A percentile compares a stretch with the other conserved stretches of the same genome.
phyloP scores from a whole-genome alignment of 2,797 vertebrate genomes.

The Streptopelia turtur region DNA sequence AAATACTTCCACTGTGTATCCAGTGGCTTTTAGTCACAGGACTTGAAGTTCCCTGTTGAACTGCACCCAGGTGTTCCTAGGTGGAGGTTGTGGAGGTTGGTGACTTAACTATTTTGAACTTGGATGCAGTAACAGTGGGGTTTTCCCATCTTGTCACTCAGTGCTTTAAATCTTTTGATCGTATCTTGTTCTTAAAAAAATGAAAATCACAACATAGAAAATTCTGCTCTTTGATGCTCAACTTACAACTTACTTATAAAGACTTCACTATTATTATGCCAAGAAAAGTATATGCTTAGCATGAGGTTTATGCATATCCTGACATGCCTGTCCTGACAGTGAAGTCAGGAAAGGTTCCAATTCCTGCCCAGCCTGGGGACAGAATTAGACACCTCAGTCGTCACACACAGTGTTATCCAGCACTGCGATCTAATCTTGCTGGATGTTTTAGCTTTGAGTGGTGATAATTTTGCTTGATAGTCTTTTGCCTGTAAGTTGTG shows the following conservation, averaged over 20 bases:
- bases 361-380: neutral
- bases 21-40: neutral
- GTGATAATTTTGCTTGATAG: neutral
- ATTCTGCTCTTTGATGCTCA: neutral
- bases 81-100: neutral
- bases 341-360: neutral
- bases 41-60: constrained; percentile 1
- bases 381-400: neutral
- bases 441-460: neutral
- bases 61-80: neutral
- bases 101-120: neutral
- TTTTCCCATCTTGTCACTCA: neutral
- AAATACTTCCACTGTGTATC: neutral
- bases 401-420: neutral
- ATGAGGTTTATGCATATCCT: neutral
- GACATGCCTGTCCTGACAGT: constrained; percentile 9
- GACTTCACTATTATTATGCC: neutral
- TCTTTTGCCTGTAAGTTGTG: neutral
- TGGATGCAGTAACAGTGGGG: neutral
- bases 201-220: neutral
- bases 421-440: neutral
- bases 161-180: neutral
- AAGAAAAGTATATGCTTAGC: neutral
- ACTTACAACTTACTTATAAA: neutral
- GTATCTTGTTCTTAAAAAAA: neutral